Evolutionary conservation across 2,888 invertebrate genomes (phyloP).

Genomic region (Eupithecia inturbata): DNA sequence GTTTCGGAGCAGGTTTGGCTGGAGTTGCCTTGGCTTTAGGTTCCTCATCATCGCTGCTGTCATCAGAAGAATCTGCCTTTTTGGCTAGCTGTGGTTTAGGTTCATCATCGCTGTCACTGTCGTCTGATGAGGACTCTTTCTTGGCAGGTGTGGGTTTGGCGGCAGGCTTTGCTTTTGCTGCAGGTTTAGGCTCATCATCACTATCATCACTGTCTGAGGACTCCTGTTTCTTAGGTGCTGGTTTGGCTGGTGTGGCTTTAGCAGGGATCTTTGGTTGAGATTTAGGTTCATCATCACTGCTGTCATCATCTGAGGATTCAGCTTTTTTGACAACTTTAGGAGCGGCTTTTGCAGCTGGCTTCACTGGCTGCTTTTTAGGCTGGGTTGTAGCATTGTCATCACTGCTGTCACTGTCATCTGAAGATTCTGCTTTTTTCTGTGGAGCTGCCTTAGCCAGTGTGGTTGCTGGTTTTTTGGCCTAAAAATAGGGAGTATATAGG

Average conservation of each 20-base stretch:
- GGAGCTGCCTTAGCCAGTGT: slow-evolving; percentile 39
- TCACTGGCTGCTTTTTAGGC: slow-evolving; percentile 55
- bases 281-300: slow-evolving; percentile 47
- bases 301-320: slow-evolving; percentile 66
- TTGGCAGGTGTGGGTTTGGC: slow-evolving; percentile 48
- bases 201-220: slow-evolving; percentile 58
- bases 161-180: slow-evolving; percentile 35
- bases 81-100: slow-evolving; percentile 48
- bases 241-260: slow-evolving; percentile 38
- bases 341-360: slow-evolving; percentile 51
- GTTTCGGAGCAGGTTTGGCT: slow-evolving; percentile 37
- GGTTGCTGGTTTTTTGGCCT: slow-evolving; percentile 31
- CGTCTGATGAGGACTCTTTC: slow-evolving; percentile 63
- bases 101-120: slow-evolving; percentile 50
- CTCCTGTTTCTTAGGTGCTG: slow-evolving; percentile 37
- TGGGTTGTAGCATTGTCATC: slow-evolving; percentile 48
- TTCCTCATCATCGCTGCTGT: slow-evolving; percentile 54
- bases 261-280: slow-evolving; percentile 40
- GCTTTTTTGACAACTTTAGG: slow-evolving; percentile 52
- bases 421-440: slow-evolving; percentile 52
- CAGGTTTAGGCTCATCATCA: slow-evolving; percentile 51
- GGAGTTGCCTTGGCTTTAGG: slow-evolving; percentile 40
- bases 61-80: slow-evolving; percentile 59
- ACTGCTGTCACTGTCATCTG: slow-evolving; percentile 60
- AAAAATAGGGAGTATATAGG: background rate